phyloP scores from a whole-genome alignment of 2,888 invertebrate species.

The Ormia ochracea region DNA sequence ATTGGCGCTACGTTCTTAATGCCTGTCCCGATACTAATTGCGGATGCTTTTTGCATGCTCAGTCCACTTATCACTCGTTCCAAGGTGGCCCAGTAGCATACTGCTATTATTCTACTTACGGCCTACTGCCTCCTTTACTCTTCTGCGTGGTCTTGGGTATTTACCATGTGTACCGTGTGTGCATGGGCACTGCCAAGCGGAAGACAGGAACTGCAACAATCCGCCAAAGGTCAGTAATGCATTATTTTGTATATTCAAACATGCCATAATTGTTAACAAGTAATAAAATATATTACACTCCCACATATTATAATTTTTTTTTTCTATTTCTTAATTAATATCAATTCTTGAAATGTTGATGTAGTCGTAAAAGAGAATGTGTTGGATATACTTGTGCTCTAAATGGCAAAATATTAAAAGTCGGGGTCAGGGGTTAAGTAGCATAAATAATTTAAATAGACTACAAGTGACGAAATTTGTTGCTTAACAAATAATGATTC shows the following conservation, averaged over 20 bases:
- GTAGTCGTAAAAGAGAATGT: not conserved
- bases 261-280: conserved; percentile 40
- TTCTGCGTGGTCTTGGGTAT: conserved; percentile 81
- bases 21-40: conserved; percentile 83
- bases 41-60: conserved; percentile 83
- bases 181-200: conserved; percentile 79
- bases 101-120: conserved; percentile 83
- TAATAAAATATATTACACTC: too few relatives aligned
- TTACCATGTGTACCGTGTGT: conserved; percentile 84
- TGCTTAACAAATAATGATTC: conserved; percentile 29
- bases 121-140: conserved; percentile 81
- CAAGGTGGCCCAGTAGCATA: conserved; percentile 82
- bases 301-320: conserved; percentile 47
- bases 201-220: conserved; percentile 74
- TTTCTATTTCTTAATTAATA: conserved; percentile 20
- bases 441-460: conserved; percentile 7
- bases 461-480: not conserved
- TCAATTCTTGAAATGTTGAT: conserved; percentile 17
- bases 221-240: conserved; percentile 72
- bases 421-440: conserved; percentile 54
- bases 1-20: conserved; percentile 82
- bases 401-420: conserved; percentile 7
- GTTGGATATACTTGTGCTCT: not conserved
- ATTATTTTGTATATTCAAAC: not conserved
- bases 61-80: conserved; percentile 81